Evolutionary conservation across 2,888 invertebrate species (phyloP).

Genomic region (Pilophorus perplexus): DNA sequence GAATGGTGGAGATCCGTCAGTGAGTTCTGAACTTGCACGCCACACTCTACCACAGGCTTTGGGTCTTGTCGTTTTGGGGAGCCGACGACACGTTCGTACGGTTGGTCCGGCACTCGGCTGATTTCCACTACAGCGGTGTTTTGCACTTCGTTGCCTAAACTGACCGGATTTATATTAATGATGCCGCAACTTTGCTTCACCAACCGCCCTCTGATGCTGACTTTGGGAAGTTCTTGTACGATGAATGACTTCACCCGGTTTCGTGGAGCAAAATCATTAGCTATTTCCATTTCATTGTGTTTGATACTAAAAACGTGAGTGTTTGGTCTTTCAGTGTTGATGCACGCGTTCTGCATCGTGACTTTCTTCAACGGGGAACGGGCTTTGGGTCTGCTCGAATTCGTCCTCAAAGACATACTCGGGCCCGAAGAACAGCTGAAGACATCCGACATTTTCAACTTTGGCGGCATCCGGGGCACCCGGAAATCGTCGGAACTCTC

Average conservation of each 20-base stretch:
- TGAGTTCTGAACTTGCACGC: background rate
- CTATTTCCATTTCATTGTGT: constrained; percentile 1
- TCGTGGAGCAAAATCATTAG: constrained; percentile 17
- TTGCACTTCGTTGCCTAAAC: background rate
- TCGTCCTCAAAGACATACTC: constrained; percentile 13
- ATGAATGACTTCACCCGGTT: constrained; percentile 3
- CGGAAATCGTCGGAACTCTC: no score
- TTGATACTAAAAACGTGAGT: constrained; percentile 30
- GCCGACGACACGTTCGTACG: background rate
- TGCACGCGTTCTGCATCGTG: constrained; percentile 4
- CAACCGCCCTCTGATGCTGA: constrained; percentile 42
- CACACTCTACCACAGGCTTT: background rate
- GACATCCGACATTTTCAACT: background rate
- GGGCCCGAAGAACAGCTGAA: constrained; percentile 17
- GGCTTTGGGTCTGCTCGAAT: background rate
- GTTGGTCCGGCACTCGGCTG: background rate
- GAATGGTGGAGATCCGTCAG: background rate
- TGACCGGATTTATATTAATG: constrained; percentile 38
- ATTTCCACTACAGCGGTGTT: constrained; percentile 33
- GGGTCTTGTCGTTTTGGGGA: background rate
- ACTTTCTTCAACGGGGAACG: background rate
- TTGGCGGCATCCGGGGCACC: no score
- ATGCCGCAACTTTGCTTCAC: constrained; percentile 41
- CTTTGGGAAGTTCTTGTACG: constrained; percentile 43
- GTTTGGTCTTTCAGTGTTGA: constrained; percentile 33